Conservation (phyloP, 1,140 invertebrate genomes). For the Aphaenogaster rudis region DNA sequence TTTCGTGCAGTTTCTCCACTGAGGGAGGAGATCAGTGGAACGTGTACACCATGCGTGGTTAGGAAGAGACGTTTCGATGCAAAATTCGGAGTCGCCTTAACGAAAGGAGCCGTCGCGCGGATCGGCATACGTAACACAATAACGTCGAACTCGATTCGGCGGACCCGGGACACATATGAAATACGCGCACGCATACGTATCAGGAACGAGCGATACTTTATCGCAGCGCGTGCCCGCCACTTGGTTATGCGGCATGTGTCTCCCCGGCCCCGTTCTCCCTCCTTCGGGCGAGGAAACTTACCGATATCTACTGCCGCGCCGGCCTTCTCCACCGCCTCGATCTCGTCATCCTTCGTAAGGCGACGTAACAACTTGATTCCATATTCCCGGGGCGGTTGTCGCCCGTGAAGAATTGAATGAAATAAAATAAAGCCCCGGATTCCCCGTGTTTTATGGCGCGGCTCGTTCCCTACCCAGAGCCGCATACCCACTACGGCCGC, state of each 20-base stretch:
- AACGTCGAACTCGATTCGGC: conserved; percentile 29
- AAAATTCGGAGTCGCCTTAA: conserved; percentile 70
- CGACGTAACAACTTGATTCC: conserved; percentile 85
- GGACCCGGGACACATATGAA: conserved; percentile 7
- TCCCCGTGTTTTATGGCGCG: conserved; percentile 74
- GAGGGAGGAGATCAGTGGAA: not conserved
- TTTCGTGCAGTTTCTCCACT: not conserved
- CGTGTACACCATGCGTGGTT: not conserved
- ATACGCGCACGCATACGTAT: conserved; percentile 54
- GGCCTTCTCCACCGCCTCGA: conserved; percentile 71
- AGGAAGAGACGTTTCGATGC: not conserved
- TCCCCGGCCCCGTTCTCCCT: conserved; percentile 50
- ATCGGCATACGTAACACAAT: conserved; percentile 56
- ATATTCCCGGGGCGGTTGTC: conserved; percentile 83
- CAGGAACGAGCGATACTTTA: conserved; percentile 74
- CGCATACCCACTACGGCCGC: conserved; percentile 80
- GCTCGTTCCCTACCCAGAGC: conserved; percentile 71
- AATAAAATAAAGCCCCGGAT: conserved; percentile 84
- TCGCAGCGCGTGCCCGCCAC: conserved; percentile 79
- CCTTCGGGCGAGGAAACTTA: conserved; percentile 64
- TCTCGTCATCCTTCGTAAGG: conserved; percentile 77
- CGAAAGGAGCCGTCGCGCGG: conserved; percentile 65
- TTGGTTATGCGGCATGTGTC: conserved; percentile 84
- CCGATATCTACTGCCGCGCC: conserved; percentile 71
- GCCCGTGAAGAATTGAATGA: conserved; percentile 84